Percentiles rank a stretch among this genome's conserved stretches.
These are phyloP conservation scores for Pheosia tremula DNA, from an alignment of 2,888 invertebrate genomes.

Conservation along the genomic window DNA sequence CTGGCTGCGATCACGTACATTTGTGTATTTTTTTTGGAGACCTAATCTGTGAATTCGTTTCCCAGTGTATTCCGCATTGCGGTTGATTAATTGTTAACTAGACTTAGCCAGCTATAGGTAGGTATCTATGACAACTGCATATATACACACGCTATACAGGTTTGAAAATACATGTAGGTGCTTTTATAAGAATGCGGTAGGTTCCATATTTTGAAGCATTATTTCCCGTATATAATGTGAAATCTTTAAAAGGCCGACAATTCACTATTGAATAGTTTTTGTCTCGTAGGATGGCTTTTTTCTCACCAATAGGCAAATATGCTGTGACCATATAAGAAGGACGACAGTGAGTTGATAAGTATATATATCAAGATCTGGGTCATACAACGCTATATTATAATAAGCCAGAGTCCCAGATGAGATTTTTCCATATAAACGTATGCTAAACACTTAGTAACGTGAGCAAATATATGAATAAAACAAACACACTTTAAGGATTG, in stretches of 20 bases:
- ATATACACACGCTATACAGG: too few relatives aligned
- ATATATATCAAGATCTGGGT: not conserved
- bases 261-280: too few relatives aligned
- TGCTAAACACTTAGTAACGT: constrained; percentile 24
- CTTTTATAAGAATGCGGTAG: too few relatives aligned
- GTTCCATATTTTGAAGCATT: too few relatives aligned
- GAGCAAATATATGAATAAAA: constrained; percentile 40
- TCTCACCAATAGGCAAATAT: too few relatives aligned
- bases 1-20: constrained; percentile 5
- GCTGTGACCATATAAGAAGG: too few relatives aligned
- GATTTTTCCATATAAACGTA: not conserved
- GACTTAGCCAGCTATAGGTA: not conserved
- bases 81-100: constrained; percentile 1
- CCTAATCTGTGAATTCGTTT: constrained; percentile 7
- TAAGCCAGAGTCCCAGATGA: not conserved
- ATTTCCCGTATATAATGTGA: too few relatives aligned
- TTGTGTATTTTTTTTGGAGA: constrained; percentile 1
- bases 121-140: not conserved
- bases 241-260: too few relatives aligned
- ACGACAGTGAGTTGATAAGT: too few relatives aligned
- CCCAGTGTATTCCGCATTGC: constrained; percentile 3
- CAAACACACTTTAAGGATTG: constrained; percentile 19
- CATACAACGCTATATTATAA: not conserved
- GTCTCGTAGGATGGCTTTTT: too few relatives aligned
- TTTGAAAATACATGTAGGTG: too few relatives aligned